Conservation (phyloP, 2,797 vertebrate species). For the Enteromius argenteus region DNA sequence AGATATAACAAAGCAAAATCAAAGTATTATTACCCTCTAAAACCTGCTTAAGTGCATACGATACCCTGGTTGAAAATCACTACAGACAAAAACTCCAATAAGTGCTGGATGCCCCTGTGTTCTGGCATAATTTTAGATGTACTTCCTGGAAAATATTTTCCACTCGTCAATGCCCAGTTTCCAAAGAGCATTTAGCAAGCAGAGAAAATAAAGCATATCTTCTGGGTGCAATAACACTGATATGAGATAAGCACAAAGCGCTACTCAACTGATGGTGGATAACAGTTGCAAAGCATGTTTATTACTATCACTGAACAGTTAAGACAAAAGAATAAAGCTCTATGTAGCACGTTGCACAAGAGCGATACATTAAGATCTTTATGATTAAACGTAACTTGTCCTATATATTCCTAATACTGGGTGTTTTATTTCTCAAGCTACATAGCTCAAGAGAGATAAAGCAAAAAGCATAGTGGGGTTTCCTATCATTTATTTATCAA, state of each 20-base stretch:
- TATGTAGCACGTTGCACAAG: not conserved
- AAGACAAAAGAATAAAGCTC: not conserved
- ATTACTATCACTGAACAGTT: not conserved
- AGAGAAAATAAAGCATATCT: constrained; percentile 40
- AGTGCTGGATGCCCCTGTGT: constrained; percentile 4
- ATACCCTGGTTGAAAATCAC: not conserved
- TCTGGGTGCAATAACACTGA: constrained; percentile 30
- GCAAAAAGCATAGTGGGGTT: not conserved
- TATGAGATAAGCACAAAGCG: not conserved
- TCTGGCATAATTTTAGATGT: not conserved
- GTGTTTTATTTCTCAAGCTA: constrained; percentile 19
- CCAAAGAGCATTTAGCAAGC: constrained; percentile 26
- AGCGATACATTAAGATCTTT: not conserved
- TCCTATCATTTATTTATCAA: constrained; percentile 21
- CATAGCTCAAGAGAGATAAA: constrained; percentile 11
- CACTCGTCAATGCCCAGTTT: not conserved
- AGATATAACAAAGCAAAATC: not conserved
- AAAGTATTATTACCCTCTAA: not conserved
- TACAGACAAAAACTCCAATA: not conserved
- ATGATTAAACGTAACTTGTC: not conserved
- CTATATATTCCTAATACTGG: not conserved
- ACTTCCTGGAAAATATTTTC: constrained; percentile 9
- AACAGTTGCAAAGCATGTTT: not conserved
- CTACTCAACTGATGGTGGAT: not conserved
- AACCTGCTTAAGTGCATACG: not conserved